Conservation (phyloP, 2,113 vertebrate species). For the Amia ocellicauda region DNA sequence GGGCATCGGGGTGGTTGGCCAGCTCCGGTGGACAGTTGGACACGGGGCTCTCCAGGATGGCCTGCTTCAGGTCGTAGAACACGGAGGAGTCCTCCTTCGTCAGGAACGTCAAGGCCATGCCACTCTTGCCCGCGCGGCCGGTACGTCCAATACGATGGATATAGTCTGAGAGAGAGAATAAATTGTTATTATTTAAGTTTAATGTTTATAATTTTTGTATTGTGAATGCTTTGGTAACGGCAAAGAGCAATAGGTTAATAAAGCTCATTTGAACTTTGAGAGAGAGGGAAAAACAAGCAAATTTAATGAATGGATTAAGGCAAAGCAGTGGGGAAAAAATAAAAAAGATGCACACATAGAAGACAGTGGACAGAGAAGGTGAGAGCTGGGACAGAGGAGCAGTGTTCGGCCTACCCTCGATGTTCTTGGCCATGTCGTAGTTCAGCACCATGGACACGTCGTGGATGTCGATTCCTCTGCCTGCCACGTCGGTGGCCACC, state of each 20-base stretch:
- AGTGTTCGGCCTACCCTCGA: constrained; percentile 75
- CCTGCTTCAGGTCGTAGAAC: constrained; percentile 97
- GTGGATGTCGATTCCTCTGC: constrained; percentile 95
- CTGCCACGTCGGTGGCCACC: constrained; percentile 96
- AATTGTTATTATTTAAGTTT: no score
- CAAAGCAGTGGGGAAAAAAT: no score
- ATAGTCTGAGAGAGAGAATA: constrained; percentile 70
- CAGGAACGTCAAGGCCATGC: constrained; percentile 94
- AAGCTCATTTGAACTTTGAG: neutral
- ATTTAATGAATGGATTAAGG: no score
- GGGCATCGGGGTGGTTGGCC: constrained; percentile 92
- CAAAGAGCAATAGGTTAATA: neutral
- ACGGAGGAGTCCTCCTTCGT: constrained; percentile 93
- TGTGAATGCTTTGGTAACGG: no score
- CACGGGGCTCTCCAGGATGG: constrained; percentile 92
- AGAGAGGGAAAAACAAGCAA: neutral
- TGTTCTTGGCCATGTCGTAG: constrained; percentile 99
- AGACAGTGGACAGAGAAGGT: neutral
- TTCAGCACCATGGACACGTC: constrained; percentile 97
- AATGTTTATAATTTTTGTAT: no score
- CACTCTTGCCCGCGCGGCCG: constrained; percentile 93
- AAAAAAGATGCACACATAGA: neutral
- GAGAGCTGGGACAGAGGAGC: neutral
- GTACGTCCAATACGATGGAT: constrained; percentile 98
- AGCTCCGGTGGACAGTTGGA: constrained; percentile 93